phyloP scores from a whole-genome alignment of 2,113 vertebrate species.

The Lophura nycthemera region DNA sequence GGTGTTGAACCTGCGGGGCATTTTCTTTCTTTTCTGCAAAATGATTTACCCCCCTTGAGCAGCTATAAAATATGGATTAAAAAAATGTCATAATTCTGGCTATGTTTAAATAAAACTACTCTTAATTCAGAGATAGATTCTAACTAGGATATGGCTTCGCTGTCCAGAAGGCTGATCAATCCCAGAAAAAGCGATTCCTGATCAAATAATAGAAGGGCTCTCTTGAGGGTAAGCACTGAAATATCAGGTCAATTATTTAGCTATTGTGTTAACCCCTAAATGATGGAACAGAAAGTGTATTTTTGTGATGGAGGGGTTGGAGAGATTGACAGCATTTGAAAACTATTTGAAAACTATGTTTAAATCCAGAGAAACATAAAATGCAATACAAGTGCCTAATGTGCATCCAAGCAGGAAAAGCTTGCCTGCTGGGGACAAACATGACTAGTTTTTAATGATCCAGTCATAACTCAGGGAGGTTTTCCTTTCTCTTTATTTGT shows the following conservation, averaged over 20 bases:
- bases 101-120: background rate
- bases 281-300: background rate
- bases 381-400: background rate
- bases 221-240: background rate
- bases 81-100: background rate
- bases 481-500: background rate
- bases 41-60: background rate
- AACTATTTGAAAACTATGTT: background rate
- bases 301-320: background rate
- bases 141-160: background rate
- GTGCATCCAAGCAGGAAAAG: background rate
- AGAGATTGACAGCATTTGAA: background rate
- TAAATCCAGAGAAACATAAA: background rate
- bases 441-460: background rate
- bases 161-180: background rate
- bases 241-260: background rate
- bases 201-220: background rate
- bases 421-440: background rate
- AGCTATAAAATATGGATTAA: background rate
- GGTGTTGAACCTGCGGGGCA: constrained; percentile 26
- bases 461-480: background rate
- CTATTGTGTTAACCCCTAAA: background rate
- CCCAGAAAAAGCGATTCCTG: background rate
- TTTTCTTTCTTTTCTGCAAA: constrained; percentile 31
- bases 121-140: background rate